These are phyloP conservation scores for Hylaeus volcanicus DNA, from an alignment of 1,140 invertebrate genomes.

Conservation along the genomic window DNA sequence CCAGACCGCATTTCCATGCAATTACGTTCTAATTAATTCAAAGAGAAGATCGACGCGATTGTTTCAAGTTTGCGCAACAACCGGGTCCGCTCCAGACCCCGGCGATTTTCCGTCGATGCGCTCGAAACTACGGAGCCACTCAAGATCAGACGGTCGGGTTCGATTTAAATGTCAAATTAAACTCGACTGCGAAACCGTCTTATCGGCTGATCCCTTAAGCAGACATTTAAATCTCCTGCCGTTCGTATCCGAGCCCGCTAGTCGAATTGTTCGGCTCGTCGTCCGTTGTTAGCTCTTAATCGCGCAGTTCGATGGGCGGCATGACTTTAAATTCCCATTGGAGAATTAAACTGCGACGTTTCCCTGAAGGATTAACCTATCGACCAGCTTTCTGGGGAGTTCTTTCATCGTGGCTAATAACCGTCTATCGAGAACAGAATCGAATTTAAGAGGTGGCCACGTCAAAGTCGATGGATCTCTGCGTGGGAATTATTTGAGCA, in stretches of 20 bases:
- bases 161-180: conserved; percentile 44
- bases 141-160: neutral
- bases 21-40: conserved; percentile 1
- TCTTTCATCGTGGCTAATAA: neutral
- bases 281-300: conserved; percentile 32
- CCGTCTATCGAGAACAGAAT: neutral
- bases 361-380: neutral
- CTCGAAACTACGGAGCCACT: neutral
- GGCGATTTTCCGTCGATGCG: conserved; percentile 3
- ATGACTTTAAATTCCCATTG: neutral
- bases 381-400: neutral
- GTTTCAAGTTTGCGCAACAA: conserved; percentile 1
- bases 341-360: conserved; percentile 29
- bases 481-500: too few relatives aligned
- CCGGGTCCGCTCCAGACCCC: neutral
- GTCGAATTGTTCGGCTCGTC: conserved; percentile 5
- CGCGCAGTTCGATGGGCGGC: conserved; percentile 19
- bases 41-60: neutral
- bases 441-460: neutral
- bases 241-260: neutral
- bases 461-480: too few relatives aligned
- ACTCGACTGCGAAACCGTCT: conserved; percentile 19
- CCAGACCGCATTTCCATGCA: neutral
- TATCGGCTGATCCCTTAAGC: conserved; percentile 45
- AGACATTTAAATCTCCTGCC: conserved; percentile 35